Percentiles rank a stretch among this genome's conserved stretches.
Conservation (phyloP, 2,797 vertebrate genomes). For the Oryzias dopingdopingensis region DNA sequence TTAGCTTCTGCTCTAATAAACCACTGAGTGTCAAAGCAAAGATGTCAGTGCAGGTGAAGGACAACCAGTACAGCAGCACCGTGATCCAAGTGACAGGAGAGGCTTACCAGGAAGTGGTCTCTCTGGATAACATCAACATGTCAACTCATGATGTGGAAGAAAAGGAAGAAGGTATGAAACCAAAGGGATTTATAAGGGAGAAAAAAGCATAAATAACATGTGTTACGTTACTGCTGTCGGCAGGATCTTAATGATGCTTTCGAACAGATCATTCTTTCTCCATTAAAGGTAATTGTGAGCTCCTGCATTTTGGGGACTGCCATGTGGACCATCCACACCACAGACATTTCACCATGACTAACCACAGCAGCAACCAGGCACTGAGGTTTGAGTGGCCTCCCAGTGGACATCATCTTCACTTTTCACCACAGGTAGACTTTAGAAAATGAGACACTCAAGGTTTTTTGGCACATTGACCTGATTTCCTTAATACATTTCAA, state of each 20-base stretch:
- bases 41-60: constrained; percentile 76
- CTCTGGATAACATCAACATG: constrained; percentile 10
- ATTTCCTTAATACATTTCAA: too few species aligned
- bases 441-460: too few species aligned
- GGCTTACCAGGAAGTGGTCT: constrained; percentile 68
- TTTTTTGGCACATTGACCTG: too few species aligned
- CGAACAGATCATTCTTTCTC: neutral
- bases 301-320: constrained; percentile 26
- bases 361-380: constrained; percentile 74
- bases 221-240: neutral
- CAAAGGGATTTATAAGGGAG: neutral
- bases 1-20: constrained; percentile 77
- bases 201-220: neutral
- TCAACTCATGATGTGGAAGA: constrained; percentile 4
- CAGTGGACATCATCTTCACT: constrained; percentile 57
- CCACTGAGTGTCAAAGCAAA: constrained; percentile 65
- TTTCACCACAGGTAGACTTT: constrained; percentile 84
- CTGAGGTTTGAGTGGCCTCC: constrained; percentile 87
- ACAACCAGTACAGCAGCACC: constrained; percentile 79
- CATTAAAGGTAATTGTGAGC: constrained; percentile 13
- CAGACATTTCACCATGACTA: constrained; percentile 84
- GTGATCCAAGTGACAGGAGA: constrained; percentile 79
- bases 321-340: constrained; percentile 13
- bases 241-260: too few species aligned
- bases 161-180: constrained; percentile 13